phyloP scores from a whole-genome alignment of 2,888 invertebrate genomes.

The Tenthredo mesomela region DNA sequence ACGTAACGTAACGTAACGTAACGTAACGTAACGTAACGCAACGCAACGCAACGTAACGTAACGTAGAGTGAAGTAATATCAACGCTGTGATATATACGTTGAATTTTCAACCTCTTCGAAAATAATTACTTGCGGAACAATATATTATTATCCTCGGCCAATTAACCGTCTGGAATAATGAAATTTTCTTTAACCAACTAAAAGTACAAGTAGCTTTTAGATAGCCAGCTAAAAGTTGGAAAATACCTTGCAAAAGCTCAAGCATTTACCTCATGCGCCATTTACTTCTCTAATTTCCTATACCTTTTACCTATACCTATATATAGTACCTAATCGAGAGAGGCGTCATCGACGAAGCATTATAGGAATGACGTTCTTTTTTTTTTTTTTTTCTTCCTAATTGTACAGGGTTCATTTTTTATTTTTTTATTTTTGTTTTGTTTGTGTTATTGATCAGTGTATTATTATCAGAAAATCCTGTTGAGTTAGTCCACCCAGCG shows the following conservation, averaged over 20 bases:
- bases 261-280: conserved; percentile 22
- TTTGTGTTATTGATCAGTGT: no score
- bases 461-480: background rate
- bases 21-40: background rate
- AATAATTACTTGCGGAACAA: conserved; percentile 13
- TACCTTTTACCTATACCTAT: background rate
- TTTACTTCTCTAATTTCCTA: conserved; percentile 11
- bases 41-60: background rate
- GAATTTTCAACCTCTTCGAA: background rate
- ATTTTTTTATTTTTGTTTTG: no score
- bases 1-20: background rate
- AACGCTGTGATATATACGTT: background rate
- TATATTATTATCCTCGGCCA: background rate
- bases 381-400: background rate
- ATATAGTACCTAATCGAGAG: background rate
- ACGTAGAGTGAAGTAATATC: background rate
- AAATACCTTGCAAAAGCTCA: conserved; percentile 21
- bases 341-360: background rate
- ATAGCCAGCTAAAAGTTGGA: background rate
- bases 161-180: conserved; percentile 35
- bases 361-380: background rate
- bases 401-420: conserved; percentile 39
- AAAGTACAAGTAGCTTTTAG: background rate
- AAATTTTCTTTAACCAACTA: background rate
- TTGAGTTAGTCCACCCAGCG: background rate